Evolutionary conservation across 2,888 invertebrate genomes (phyloP), one percentile per base, ranked within the genome.

Genomic region (Lomographa bimaculata): DNA sequence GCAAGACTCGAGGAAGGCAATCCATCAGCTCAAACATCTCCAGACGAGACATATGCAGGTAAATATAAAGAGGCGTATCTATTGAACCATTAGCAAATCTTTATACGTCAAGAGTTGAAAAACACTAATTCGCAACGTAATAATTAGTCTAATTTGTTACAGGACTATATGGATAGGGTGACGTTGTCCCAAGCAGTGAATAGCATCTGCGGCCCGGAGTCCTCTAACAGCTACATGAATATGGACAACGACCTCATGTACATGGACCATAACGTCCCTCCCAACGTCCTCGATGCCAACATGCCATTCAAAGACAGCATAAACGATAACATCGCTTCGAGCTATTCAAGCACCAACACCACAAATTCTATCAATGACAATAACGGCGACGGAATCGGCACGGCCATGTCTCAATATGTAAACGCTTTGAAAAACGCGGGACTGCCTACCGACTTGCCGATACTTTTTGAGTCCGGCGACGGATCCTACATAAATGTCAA

Each of bases 401-500:
- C 71, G 6, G 84, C 85, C 1, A 83, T 89, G 86, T 85, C 89
- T 1, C 86, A 89, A 65, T 90, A 82, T 46, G 90, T 84, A n/a
- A 90, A 80, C 46, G 90, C 81, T 1, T 68, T 82, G 25, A 90
- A 90, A 62, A 87, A 61, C 48, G 90, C 84, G 10, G 89, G 85
- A 2, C 67, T 84, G 12, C 87, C 84, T 1, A 89, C 87, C 6
- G 86, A 86, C 52, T 57, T 86, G 21, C 90, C 92, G 9, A 92
- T 93, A 54, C 89, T 93, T 50, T 91, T 92, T 49, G 92, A 92
- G 66, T 92, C 92, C 1, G 91, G 91, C 10, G 92, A 92, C 51
- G 92, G 92, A 0, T 91, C 91, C 14, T 92, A 91, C 57, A 91
- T 92, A 0, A 91, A 91, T 43, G 90, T 93, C 1, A 92, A 91